Percentiles rank a stretch among this genome's conserved stretches.
Evolutionary conservation across 1,140 invertebrate species (phyloP).

Genomic region (Antheraea mylitta): DNA sequence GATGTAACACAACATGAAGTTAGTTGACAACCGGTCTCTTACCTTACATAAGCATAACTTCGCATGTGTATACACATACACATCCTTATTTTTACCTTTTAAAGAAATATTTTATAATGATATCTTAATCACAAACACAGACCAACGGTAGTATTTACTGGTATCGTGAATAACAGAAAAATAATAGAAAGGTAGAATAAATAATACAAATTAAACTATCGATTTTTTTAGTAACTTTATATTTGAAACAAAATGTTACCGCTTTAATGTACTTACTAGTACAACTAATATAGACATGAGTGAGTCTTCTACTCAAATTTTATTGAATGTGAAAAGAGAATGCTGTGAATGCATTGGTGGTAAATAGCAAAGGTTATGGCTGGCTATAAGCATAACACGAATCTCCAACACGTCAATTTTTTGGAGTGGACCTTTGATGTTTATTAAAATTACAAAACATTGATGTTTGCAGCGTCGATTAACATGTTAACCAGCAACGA

Average conservation of each 20-base stretch:
- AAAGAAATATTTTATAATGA: too few species aligned
- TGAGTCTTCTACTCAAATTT: constrained; percentile 4
- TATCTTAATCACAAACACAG: too few species aligned
- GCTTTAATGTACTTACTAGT: too few species aligned
- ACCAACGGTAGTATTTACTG: too few species aligned
- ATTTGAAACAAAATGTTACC: background rate
- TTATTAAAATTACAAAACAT: constrained; percentile 9
- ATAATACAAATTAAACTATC: background rate
- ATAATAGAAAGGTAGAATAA: too few species aligned
- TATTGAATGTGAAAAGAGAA: background rate
- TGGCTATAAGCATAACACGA: constrained; percentile 39
- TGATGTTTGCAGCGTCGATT: background rate
- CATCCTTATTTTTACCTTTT: too few species aligned
- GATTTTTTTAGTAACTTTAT: background rate
- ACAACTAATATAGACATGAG: too few species aligned
- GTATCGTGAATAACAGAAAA: too few species aligned
- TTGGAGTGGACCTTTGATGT: constrained; percentile 40
- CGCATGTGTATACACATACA: too few species aligned
- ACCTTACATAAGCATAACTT: too few species aligned
- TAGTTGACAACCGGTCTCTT: too few species aligned
- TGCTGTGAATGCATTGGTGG: background rate
- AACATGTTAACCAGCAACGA: background rate
- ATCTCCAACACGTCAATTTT: constrained; percentile 51
- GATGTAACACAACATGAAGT: too few species aligned
- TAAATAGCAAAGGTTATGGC: background rate